These are phyloP conservation scores for Tinamus guttatus DNA, from an alignment of 2,113 vertebrate genomes.

Conservation along the genomic window DNA sequence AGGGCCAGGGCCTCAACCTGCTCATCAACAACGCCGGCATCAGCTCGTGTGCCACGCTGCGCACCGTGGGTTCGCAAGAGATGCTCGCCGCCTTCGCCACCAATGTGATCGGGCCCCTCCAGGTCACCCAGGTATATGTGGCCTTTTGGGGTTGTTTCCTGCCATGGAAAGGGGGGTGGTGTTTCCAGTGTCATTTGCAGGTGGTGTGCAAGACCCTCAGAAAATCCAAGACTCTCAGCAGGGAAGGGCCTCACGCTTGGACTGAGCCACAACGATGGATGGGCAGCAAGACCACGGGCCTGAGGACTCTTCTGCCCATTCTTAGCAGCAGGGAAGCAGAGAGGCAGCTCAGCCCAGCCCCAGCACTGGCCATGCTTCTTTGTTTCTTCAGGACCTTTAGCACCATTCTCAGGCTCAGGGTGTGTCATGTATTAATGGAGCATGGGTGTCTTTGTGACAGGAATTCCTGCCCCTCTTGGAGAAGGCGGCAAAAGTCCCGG, in stretches of 20 bases:
- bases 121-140: constrained; percentile 26
- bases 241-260: fast-evolving
- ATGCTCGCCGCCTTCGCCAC: constrained; percentile 28
- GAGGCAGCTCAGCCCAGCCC: background rate
- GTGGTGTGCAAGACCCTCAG: no score
- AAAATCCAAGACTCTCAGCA: background rate
- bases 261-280: fast-evolving
- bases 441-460: fast-evolving
- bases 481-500: fast-evolving
- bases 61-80: background rate
- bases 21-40: constrained; percentile 61
- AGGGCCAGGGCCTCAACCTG: constrained; percentile 57
- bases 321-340: background rate
- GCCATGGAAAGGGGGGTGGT: background rate
- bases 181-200: no score
- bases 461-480: constrained; percentile 54
- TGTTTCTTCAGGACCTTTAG: background rate
- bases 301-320: background rate
- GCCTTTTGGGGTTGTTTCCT: background rate
- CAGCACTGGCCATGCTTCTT: background rate
- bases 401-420: fast-evolving
- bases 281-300: background rate
- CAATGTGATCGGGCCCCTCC: constrained; percentile 39
- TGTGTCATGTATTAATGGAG: background rate
- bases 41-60: background rate